Conservation (phyloP, 2,113 vertebrate genomes). For the Lycaon pictus region DNA sequence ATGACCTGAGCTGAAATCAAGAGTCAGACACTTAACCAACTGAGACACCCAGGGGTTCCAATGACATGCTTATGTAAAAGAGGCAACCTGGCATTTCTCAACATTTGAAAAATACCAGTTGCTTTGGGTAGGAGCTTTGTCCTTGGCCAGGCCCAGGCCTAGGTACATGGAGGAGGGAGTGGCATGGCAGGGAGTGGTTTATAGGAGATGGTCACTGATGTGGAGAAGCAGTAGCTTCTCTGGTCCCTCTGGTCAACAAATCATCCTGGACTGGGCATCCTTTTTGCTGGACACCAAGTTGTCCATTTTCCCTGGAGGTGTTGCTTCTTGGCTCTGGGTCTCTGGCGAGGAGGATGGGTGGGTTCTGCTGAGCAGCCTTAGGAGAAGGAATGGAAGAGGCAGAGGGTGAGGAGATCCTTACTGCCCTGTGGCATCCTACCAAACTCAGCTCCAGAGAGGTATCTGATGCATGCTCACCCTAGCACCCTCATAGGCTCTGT, state of each 20-base stretch:
- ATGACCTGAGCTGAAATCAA: neutral
- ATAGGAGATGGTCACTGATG: too few species aligned
- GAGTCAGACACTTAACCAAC: neutral
- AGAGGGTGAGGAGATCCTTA: neutral
- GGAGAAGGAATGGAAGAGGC: neutral
- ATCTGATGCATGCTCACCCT: neutral
- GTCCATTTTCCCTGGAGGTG: neutral
- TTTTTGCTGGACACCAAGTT: fast-evolving
- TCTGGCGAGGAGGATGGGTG: neutral
- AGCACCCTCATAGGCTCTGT: neutral
- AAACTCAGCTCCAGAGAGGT: neutral
- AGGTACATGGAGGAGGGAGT: neutral
- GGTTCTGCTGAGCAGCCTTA: neutral
- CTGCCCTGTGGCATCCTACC: neutral
- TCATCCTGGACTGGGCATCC: neutral
- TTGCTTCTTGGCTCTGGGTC: neutral
- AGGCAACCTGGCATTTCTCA: neutral
- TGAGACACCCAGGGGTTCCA: neutral
- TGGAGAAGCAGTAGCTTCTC: too few species aligned
- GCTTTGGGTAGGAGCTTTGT: neutral
- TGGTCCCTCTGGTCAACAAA: neutral
- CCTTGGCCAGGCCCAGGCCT: neutral
- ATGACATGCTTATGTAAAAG: neutral
- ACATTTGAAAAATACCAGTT: neutral
- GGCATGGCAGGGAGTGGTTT: neutral